Percentiles rank a stretch among this genome's conserved stretches.
Evolutionary conservation across 1,140 invertebrate genomes (phyloP).

Genomic region (Dolichoris vasculosae): DNA sequence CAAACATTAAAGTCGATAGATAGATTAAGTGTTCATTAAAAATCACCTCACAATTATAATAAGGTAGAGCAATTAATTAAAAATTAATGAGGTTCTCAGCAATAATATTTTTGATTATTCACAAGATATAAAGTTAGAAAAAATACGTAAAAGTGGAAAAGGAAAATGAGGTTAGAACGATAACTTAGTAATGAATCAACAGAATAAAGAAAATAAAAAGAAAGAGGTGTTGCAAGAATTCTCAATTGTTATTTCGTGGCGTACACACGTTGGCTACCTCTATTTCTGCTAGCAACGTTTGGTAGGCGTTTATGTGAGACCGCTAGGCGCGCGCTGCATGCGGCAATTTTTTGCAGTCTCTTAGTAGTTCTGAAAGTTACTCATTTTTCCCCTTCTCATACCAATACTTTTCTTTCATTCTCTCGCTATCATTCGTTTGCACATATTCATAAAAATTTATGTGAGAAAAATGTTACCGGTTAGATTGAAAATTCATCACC

Average conservation of each 20-base stretch:
- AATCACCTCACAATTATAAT: too few species aligned
- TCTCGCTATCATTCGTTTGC: background rate
- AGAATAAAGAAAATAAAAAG: background rate
- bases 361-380: constrained; percentile 1
- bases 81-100: too few species aligned
- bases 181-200: background rate
- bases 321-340: constrained; percentile 31
- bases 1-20: too few species aligned
- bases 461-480: background rate
- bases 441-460: background rate
- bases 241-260: constrained; percentile 44
- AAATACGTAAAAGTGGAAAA: background rate
- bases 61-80: too few species aligned
- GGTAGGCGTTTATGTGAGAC: constrained; percentile 43
- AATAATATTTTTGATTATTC: background rate
- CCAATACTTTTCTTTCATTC: background rate
- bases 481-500: too few species aligned
- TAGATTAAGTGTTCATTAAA: too few species aligned
- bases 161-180: background rate
- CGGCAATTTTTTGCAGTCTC: constrained; percentile 28
- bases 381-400: background rate
- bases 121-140: background rate
- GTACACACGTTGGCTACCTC: constrained; percentile 35
- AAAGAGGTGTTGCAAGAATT: background rate
- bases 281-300: constrained; percentile 20